Base-by-base conservation (phyloP, 2,113 vertebrate genomes). In the Syngnathus scovelli region DNA sequence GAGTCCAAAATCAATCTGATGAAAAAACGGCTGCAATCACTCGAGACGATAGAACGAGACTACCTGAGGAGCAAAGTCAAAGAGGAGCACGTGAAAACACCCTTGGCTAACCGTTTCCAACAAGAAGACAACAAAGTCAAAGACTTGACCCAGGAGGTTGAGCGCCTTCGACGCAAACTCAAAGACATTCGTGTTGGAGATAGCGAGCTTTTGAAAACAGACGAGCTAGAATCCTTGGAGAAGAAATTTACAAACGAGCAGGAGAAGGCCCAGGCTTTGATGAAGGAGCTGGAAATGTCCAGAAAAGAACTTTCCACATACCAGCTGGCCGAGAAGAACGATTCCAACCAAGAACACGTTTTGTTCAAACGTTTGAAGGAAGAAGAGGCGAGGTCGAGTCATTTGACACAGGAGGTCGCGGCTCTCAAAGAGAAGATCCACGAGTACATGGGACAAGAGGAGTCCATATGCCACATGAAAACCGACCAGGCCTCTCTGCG, bases 81-180 rank as follows among this genome's bases (percentile, higher is more conserved):
- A 84, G 91, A 93, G 78, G 96, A 98, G 33, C 80, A 86, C 64
- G 83, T 83, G 69, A 98, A 92, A 81, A 84, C 88, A 4, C 92
- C 92, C 49, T 78, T 83, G 37, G 83, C 89, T 61, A 90, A 94
- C 76, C 80, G 76, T 65, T 90, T 89, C 78, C 94, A 96, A 68
- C 94, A 96, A 64, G 96, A 98, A 78, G 95, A 98, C 86, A 98
- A 96, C 87, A 97, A 95, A 88, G 93, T 99, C 44, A 95, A 94
- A 89, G 95, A 98, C 68, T 90, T 99, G 82, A 94, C 94, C 16
- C 94, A 98, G 79, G 95, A 99, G 84, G 93, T 98, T 4, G 95
- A 98, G 76, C 90, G 91, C 41, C 92, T 98, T 64, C 92, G 93
- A 63, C 85, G 92, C 67, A 98, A 94, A 78, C 84, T 99, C 60